phyloP scores from a whole-genome alignment of 1,140 invertebrate genomes.

The Pseudomyrmex cubaensis region DNA sequence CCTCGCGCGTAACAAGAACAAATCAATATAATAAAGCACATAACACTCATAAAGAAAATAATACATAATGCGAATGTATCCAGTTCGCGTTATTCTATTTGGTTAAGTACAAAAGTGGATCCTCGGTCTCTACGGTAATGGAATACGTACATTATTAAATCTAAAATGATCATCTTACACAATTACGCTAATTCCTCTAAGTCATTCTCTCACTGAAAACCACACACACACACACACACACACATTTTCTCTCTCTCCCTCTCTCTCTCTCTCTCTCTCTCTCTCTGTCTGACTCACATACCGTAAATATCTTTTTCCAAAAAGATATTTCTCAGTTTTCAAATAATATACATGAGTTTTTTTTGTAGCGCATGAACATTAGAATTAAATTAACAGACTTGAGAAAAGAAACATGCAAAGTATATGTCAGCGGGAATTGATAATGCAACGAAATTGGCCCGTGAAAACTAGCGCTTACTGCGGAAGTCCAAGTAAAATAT shows the following conservation, averaged over 20 bases:
- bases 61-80: constrained; percentile 22
- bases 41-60: constrained; percentile 4
- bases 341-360: constrained; percentile 26
- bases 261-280: background rate
- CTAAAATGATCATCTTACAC: constrained; percentile 22
- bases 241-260: background rate
- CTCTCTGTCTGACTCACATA: constrained; percentile 5
- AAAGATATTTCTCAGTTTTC: background rate
- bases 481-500: constrained; percentile 32
- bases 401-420: constrained; percentile 7
- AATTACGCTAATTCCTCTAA: background rate
- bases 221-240: background rate
- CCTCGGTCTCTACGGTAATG: background rate
- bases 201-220: constrained; percentile 14
- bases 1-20: background rate
- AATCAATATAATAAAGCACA: background rate
- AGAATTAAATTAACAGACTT: background rate
- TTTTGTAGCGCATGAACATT: constrained; percentile 6
- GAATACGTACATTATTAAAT: constrained; percentile 34
- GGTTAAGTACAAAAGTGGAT: constrained; percentile 53
- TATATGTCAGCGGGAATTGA: constrained; percentile 14
- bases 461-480: constrained; percentile 13
- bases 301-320: constrained; percentile 19
- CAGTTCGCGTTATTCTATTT: constrained; percentile 11
- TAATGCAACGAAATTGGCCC: constrained; percentile 12